A percentile compares a stretch with the other conserved stretches of the same genome.
These are phyloP conservation scores for Seriola aureovittata DNA, from an alignment of 2,113 vertebrate genomes.

Conservation along the genomic window DNA sequence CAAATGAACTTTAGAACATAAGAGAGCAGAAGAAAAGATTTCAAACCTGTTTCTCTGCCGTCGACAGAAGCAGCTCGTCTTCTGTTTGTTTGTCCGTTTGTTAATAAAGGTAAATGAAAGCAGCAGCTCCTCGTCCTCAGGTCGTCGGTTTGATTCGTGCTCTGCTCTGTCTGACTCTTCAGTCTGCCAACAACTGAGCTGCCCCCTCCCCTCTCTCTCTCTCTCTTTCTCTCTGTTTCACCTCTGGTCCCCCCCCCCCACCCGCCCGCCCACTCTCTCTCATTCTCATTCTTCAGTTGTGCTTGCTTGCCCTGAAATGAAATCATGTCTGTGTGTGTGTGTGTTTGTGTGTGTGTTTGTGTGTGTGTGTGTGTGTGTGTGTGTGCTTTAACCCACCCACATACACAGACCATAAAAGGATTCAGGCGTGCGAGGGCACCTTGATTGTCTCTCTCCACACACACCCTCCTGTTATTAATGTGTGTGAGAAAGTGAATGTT, in stretches of 20 bases:
- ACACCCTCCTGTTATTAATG: neutral
- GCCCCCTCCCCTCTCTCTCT: neutral
- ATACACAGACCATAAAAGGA: slow-evolving; percentile 31
- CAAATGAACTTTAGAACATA: neutral
- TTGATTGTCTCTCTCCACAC: slow-evolving; percentile 37
- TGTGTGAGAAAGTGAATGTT: slow-evolving; percentile 8
- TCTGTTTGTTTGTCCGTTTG: neutral
- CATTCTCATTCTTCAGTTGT: slow-evolving; percentile 58
- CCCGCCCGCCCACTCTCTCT: slow-evolving; percentile 38
- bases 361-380: slow-evolving; percentile 19
- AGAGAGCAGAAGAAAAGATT: neutral
- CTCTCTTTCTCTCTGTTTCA: neutral
- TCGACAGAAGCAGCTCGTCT: neutral
- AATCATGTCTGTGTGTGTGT: slow-evolving; percentile 63
- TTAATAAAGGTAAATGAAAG: neutral
- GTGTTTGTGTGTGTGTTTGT: slow-evolving; percentile 38
- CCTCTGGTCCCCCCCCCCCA: neutral
- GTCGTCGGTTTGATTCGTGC: slow-evolving; percentile 5
- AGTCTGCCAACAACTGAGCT: slow-evolving; percentile 14
- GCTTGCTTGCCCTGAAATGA: slow-evolving; percentile 60
- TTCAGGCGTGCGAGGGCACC: slow-evolving; percentile 44
- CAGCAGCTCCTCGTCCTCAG: neutral
- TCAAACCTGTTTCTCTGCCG: slow-evolving; percentile 31
- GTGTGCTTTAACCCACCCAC: neutral
- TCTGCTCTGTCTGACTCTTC: slow-evolving; percentile 1